Percentiles rank a stretch among this genome's conserved stretches.
These are phyloP conservation scores for Drosophila erecta DNA, from an alignment of 1,140 invertebrate genomes.

Conservation along the genomic window DNA sequence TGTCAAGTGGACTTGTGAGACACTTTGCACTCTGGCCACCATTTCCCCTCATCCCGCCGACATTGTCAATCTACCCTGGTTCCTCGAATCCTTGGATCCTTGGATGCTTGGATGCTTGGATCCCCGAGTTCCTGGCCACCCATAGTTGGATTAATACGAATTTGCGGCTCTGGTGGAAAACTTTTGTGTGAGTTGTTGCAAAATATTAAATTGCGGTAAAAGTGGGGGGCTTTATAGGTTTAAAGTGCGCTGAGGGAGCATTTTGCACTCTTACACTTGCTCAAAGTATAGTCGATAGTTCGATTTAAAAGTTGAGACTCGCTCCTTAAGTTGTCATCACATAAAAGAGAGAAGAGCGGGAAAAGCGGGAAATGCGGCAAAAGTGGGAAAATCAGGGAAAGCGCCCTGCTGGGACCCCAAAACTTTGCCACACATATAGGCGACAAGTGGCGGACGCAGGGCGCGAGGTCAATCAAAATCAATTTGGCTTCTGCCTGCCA, in stretches of 20 bases:
- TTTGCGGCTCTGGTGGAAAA: conserved; percentile 38
- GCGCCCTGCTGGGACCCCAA: neutral
- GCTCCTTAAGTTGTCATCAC: conserved; percentile 28
- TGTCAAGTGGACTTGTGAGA: conserved; percentile 75
- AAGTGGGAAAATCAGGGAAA: too few species aligned
- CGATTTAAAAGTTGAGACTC: conserved; percentile 48
- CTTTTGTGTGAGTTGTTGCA: conserved; percentile 55
- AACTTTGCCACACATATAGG: conserved; percentile 30
- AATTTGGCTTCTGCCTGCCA: conserved; percentile 20
- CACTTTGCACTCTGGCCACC: conserved; percentile 65
- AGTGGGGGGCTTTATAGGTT: neutral
- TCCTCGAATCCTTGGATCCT: neutral
- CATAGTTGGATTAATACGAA: conserved; percentile 38
- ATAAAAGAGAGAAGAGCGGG: neutral
- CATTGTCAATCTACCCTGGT: neutral
- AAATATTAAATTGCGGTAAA: conserved; percentile 67
- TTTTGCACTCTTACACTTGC: conserved; percentile 13
- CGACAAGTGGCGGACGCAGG: conserved; percentile 5
- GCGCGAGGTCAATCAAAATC: conserved; percentile 33
- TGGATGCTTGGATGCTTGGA: neutral
- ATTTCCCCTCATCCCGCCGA: neutral
- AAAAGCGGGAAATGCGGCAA: too few species aligned
- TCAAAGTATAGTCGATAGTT: conserved; percentile 53
- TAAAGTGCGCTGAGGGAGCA: conserved; percentile 8
- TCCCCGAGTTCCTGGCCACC: neutral